Evolutionary conservation across 30 jellyfish, hydroid and myxozoan genomes (phyloP), one percentile per base, ranked within the genome.

Genomic region (Phacellophora camtschatica): DNA sequence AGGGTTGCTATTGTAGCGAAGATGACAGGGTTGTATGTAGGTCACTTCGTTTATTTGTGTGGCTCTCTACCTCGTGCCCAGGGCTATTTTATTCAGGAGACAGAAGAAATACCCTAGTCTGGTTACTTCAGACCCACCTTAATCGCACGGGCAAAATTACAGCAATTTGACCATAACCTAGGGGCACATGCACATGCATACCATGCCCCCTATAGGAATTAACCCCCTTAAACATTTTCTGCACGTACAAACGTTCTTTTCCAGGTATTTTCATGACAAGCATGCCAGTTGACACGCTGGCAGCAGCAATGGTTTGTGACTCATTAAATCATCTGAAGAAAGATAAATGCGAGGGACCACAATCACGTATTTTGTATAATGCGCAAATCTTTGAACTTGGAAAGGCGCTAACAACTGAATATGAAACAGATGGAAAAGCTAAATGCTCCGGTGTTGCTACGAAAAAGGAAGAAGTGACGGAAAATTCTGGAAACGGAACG

Each of bases 261-360:
- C 11, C 51, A 90, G 98, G 90, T 9, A 23, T 67, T 65, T 76
- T 90, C 61, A 67, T 82, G 95, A 22, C 91, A 32, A 84, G 57
- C 50, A 83, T 90, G 55, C 77, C 94, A 16, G 94, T 79, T 13
- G 92, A 78, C 25, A 67, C 88, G 6, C 86, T 92, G 25, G 98
- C 98, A 34, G 74, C 46, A 10, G 95, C 96, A 15, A 92, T 92
- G 61, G 88, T 77, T 27, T 39, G 54, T 4, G 98, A 92, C 49
- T 87, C 95, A 2, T n/a, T 83, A 36, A 66, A 24, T 28, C 95
- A 85, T 34, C 85, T 81, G 56, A 65, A 71, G 78, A 84, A 72
- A 30, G 78, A 69, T 1, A 50, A 66, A 24, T 43, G 58, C 3
- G 84, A 53, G 1, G 46, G 54, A 7, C 77, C 69, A 32, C 55